phyloP scores from a whole-genome alignment of 1,140 invertebrate genomes.

The Brachionus koreanus region DNA sequence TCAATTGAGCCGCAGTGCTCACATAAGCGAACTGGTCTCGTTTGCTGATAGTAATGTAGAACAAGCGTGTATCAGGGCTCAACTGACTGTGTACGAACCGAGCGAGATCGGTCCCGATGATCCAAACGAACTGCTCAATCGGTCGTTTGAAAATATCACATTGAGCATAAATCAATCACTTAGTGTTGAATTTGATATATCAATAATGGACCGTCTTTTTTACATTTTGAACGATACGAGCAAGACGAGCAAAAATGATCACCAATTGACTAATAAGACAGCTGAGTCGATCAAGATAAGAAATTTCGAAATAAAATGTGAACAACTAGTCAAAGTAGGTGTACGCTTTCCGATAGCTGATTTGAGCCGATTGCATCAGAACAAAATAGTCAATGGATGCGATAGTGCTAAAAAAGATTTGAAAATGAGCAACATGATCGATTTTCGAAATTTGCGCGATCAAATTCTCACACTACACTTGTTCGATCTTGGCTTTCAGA shows the following conservation, averaged over 20 bases:
- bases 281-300: neutral
- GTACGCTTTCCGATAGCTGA: conserved; percentile 32
- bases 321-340: neutral
- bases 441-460: neutral
- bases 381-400: neutral
- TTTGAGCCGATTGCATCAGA: neutral
- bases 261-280: neutral
- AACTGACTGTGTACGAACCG: conserved; percentile 7
- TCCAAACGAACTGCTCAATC: neutral
- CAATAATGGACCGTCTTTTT: conserved; percentile 18
- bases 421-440: neutral
- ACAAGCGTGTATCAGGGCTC: neutral
- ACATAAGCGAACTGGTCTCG: neutral
- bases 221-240: neutral
- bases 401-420: neutral
- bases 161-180: neutral
- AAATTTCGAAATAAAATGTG: conserved; percentile 31
- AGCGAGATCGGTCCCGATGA: neutral
- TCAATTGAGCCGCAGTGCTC: neutral
- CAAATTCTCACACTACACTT: conserved; percentile 25
- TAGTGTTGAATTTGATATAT: conserved; percentile 19
- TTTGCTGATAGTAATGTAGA: neutral
- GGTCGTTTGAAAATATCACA: neutral
- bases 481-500: conserved; percentile 11
- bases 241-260: neutral